These are phyloP conservation scores for Keiferia lycopersicella DNA, from an alignment of 2,888 invertebrate species.

Conservation along the genomic window DNA sequence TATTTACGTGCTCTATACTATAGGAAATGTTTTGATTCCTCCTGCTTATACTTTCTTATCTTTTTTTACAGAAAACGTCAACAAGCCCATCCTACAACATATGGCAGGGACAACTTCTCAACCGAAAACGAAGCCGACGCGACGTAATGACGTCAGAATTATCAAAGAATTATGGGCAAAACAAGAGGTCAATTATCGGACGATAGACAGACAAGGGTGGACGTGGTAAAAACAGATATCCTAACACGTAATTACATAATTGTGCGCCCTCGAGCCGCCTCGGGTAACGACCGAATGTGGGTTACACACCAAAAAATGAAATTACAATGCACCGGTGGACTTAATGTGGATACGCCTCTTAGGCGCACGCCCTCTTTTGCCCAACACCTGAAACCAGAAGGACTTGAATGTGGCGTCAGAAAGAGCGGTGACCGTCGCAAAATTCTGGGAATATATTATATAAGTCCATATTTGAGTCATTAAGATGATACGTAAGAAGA, in stretches of 20 bases:
- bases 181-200: constrained; percentile 76
- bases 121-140: constrained; percentile 26
- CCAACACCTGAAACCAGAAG: no score
- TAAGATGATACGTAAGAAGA: no score
- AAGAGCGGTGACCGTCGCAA: no score
- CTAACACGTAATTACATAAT: constrained; percentile 81
- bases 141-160: constrained; percentile 61
- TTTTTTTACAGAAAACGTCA: background rate
- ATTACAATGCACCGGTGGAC: constrained; percentile 42
- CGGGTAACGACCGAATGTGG: constrained; percentile 76
- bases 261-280: constrained; percentile 69
- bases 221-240: constrained; percentile 81
- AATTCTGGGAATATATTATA: no score
- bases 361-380: no score
- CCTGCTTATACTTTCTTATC: no score
- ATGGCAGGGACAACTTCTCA: constrained; percentile 42
- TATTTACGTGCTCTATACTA: no score
- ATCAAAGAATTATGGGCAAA: constrained; percentile 69
- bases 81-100: constrained; percentile 39
- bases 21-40: no score
- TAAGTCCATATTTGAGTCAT: no score
- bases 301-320: constrained; percentile 68
- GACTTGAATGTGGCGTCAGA: no score
- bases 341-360: constrained; percentile 35
- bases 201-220: constrained; percentile 80